These are phyloP conservation scores for Phataginus tricuspis DNA, from an alignment of 2,797 vertebrate genomes.

Conservation along the genomic window DNA sequence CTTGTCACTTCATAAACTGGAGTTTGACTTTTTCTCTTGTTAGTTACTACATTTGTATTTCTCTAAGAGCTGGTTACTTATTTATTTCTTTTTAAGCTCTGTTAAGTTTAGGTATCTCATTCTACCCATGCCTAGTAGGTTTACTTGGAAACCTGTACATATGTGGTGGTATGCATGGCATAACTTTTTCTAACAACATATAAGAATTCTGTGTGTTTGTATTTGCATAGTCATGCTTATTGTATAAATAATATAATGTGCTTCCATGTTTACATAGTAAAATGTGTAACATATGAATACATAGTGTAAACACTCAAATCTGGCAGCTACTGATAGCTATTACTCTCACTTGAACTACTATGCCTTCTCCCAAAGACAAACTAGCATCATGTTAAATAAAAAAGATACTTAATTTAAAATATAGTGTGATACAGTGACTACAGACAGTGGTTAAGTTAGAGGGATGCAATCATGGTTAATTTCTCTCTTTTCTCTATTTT, in stretches of 20 bases:
- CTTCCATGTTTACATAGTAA: not conserved
- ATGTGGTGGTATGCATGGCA: not conserved
- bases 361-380: not conserved
- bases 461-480: not conserved
- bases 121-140: not conserved
- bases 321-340: not conserved
- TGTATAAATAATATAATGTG: not conserved
- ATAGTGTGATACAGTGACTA: not conserved
- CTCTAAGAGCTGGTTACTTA: not conserved
- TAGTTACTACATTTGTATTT: not conserved
- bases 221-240: not conserved
- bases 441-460: not conserved
- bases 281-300: not conserved
- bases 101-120: not conserved
- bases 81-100: not conserved
- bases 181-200: not conserved
- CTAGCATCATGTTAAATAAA: not conserved
- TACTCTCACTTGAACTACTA: constrained; percentile 3
- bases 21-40: not conserved
- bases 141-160: not conserved
- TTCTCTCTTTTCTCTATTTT: not conserved
- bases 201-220: not conserved
- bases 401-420: constrained; percentile 16
- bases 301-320: not conserved
- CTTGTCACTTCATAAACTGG: not conserved